These are phyloP conservation scores for Probosciger aterrimus DNA, from an alignment of 2,113 vertebrate genomes.

Conservation along the genomic window DNA sequence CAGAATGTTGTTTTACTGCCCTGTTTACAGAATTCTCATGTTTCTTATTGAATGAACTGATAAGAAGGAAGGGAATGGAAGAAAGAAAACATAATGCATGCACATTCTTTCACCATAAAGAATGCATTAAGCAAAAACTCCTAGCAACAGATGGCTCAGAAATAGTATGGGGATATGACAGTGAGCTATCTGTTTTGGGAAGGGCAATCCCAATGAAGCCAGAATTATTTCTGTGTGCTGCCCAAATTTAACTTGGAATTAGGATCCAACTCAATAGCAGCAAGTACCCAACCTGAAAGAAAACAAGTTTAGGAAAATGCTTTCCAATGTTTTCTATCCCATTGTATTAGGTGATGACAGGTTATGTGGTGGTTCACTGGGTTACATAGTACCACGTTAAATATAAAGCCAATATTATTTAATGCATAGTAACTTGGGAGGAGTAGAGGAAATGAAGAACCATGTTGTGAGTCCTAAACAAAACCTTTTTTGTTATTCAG, in stretches of 20 bases:
- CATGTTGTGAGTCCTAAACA: not conserved
- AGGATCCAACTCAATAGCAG: not conserved
- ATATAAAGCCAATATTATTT: conserved; percentile 29
- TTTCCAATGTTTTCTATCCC: conserved; percentile 28
- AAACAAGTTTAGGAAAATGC: conserved; percentile 1
- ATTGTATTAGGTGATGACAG: conserved; percentile 40
- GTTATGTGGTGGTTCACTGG: conserved; percentile 38
- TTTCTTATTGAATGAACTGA: not conserved
- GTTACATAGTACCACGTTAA: conserved; percentile 18
- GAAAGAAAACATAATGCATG: not conserved
- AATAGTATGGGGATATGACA: not conserved
- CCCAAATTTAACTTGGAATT: conserved; percentile 19
- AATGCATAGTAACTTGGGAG: conserved; percentile 13
- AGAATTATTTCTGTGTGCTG: not conserved
- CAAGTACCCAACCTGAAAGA: not conserved
- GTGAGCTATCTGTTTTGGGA: not conserved
- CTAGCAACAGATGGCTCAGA: not conserved
- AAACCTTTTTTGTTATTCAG: conserved; percentile 2
- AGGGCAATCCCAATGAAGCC: not conserved
- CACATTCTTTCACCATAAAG: not conserved
- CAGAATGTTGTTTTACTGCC: not conserved
- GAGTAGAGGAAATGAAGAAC: not conserved
- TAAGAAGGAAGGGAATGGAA: not conserved
- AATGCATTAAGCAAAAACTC: not conserved
- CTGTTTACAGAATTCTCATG: not conserved